Evolutionary conservation across 1,140 invertebrate genomes (phyloP).

Genomic region (Vanessa atalanta): DNA sequence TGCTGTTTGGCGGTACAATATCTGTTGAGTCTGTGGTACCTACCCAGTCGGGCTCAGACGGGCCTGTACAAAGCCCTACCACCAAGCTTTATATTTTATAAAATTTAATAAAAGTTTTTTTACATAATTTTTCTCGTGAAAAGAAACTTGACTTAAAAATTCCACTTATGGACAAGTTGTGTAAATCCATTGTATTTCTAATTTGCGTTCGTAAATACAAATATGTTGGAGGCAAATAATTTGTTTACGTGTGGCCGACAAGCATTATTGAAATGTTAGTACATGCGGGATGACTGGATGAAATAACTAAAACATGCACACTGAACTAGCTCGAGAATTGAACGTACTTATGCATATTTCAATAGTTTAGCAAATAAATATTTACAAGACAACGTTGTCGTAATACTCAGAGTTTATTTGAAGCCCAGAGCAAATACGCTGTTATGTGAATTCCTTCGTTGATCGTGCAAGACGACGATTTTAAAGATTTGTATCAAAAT

Average conservation of each 20-base stretch:
- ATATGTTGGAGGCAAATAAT: background rate
- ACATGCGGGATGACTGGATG: conserved; percentile 18
- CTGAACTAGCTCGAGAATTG: conserved; percentile 27
- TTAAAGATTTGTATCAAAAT: no score
- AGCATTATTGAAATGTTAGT: conserved; percentile 6
- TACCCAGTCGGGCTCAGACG: no score
- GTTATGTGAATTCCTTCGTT: background rate
- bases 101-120: no score
- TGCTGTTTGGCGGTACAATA: no score
- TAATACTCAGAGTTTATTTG: conserved; percentile 3
- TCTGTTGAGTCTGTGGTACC: no score
- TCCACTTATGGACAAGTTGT: background rate
- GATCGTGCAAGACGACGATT: no score
- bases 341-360: conserved; percentile 16
- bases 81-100: no score
- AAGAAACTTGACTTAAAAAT: no score
- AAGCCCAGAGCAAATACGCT: conserved; percentile 10
- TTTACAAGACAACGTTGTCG: conserved; percentile 15
- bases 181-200: background rate
- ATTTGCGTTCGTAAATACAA: background rate
- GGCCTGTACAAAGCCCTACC: no score
- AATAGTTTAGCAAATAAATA: conserved; percentile 29
- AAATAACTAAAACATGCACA: conserved; percentile 20
- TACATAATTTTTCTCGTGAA: no score
- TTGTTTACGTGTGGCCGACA: conserved; percentile 3